Evolutionary conservation across 2,797 vertebrate genomes (phyloP).

Genomic region (Gymnodraco acuticeps): DNA sequence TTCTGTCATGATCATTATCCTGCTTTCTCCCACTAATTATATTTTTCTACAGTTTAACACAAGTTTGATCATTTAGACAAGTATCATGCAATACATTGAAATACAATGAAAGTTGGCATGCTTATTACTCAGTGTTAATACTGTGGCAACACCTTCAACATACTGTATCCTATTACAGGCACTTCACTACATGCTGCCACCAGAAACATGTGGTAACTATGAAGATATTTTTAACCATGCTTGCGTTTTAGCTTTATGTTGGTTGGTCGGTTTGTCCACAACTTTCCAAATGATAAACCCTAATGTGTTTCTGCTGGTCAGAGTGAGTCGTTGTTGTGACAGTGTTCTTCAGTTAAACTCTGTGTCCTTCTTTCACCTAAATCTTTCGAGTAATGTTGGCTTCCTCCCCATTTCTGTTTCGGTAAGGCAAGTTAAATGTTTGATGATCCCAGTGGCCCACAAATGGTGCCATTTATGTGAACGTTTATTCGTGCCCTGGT

Average conservation of each 20-base stretch:
- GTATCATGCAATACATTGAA: constrained; percentile 1
- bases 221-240: background rate
- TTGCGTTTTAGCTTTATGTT: background rate
- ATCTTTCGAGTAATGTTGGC: constrained; percentile 9
- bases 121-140: constrained; percentile 18
- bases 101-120: constrained; percentile 2
- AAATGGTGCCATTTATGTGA: constrained; percentile 18
- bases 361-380: constrained; percentile 18
- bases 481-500: constrained; percentile 18
- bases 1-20: constrained; percentile 13
- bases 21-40: background rate
- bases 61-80: background rate
- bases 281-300: too few relatives aligned
- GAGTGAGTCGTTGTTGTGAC: constrained; percentile 9
- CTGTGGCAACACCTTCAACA: background rate
- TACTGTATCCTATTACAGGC: background rate
- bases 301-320: background rate
- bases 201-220: constrained; percentile 17
- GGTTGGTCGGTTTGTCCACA: background rate
- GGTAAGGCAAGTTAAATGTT: constrained; percentile 55
- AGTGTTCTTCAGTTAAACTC: constrained; percentile 4
- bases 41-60: background rate
- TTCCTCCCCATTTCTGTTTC: constrained; percentile 26
- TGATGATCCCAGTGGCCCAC: constrained; percentile 3
- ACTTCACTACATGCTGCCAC: background rate